Evolutionary conservation across 2,888 invertebrate species (phyloP).

Genomic region (Cosmopolites sordidus): DNA sequence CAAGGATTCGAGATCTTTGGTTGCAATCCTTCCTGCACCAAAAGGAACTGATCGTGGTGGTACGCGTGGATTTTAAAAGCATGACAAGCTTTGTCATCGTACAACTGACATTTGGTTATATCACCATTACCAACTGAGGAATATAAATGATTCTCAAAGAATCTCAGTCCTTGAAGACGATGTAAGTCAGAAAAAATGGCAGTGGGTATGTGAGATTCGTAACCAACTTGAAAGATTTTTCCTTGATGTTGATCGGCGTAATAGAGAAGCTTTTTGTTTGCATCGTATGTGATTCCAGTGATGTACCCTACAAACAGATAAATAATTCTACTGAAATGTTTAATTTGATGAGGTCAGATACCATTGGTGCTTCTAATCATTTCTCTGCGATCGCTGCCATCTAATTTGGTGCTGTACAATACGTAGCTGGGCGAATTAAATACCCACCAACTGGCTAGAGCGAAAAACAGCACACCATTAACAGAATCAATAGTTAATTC

Average conservation of each 20-base stretch:
- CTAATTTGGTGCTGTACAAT: conserved; percentile 54
- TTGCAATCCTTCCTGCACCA: conserved; percentile 56
- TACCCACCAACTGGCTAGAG: conserved; percentile 48
- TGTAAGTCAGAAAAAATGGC: conserved; percentile 50
- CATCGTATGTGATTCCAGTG: conserved; percentile 51
- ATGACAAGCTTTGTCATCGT: conserved; percentile 51
- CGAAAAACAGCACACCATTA: conserved; percentile 57
- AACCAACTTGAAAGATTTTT: conserved; percentile 46
- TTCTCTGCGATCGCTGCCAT: conserved; percentile 51
- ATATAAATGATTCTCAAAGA: conserved; percentile 75
- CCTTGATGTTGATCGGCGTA: conserved; percentile 65
- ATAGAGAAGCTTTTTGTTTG: conserved; percentile 62
- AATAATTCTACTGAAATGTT: too few relatives aligned
- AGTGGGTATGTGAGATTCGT: conserved; percentile 30
- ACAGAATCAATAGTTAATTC: conserved; percentile 63
- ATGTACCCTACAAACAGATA: conserved; percentile 38
- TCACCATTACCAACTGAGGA: conserved; percentile 58
- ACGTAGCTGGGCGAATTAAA: conserved; percentile 49
- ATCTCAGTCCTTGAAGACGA: conserved; percentile 61
- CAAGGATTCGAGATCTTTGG: conserved; percentile 53
- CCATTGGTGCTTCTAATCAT: conserved; percentile 41
- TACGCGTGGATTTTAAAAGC: conserved; percentile 48
- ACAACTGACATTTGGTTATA: conserved; percentile 59
- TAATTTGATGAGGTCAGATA: too few relatives aligned
- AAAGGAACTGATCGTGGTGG: conserved; percentile 51